Conservation (phyloP, 2,113 vertebrate genomes). For the Oreochromis niloticus region DNA sequence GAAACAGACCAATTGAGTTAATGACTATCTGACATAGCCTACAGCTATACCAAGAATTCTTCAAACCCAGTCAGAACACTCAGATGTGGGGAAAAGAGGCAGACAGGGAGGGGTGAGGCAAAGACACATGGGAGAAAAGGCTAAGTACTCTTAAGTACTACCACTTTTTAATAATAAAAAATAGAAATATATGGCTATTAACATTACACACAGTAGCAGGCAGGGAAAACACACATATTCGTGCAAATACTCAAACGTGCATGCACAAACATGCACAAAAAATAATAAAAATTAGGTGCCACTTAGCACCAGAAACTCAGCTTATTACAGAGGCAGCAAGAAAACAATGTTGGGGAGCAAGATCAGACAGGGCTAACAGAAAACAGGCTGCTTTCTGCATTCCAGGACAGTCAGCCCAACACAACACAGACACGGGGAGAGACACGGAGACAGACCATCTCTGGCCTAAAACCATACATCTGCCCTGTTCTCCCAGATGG, state of each 20-base stretch:
- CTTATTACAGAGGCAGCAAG: conserved; percentile 22
- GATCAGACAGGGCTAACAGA: conserved; percentile 50
- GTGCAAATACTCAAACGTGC: not conserved
- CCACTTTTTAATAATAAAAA: not conserved
- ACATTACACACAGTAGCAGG: conserved; percentile 9
- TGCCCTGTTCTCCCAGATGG: conserved; percentile 18
- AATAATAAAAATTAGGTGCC: not conserved
- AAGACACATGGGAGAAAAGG: not conserved
- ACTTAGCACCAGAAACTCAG: conserved; percentile 33
- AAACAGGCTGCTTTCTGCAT: conserved; percentile 57
- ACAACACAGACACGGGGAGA: conserved; percentile 35
- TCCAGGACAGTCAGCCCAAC: conserved; percentile 36
- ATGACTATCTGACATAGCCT: conserved; percentile 48
- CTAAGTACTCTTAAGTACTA: not conserved
- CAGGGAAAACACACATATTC: not conserved
- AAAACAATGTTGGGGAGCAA: conserved; percentile 41
- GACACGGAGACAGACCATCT: conserved; percentile 29
- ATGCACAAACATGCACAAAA: not conserved
- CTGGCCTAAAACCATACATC: conserved; percentile 42
- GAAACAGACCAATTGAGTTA: conserved; percentile 37
- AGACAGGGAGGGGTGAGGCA: not conserved
- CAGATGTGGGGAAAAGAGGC: conserved; percentile 46
- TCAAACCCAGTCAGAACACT: conserved; percentile 38
- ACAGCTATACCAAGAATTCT: conserved; percentile 35
- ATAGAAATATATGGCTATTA: not conserved